Evolutionary conservation across 2,797 vertebrate species (phyloP), one percentile per base, ranked within the genome.

Genomic region (Anguilla obscura): DNA sequence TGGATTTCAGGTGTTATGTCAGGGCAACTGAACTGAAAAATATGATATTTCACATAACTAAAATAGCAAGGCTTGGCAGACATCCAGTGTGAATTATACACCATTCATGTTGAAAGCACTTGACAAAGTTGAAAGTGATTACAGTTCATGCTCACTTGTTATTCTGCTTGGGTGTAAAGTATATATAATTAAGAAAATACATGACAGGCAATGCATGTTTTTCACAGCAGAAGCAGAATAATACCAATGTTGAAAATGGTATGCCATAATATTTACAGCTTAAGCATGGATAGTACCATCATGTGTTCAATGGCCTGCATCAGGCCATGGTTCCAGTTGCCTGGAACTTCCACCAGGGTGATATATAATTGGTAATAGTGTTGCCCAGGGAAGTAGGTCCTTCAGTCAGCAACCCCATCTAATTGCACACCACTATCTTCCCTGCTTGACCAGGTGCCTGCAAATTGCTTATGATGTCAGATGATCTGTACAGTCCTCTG

Each of bases 41-140:
- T 40, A 7, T 66, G 63, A 4, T n/a, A 10, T n/a, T 66, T 66
- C 63, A 66, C 5, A 66, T 66, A 8, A 69, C 24, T 52, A 52
- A 69, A n/a, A 69, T 69, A 69, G 63, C n/a, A n/a, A 69, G 63
- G n/a, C n/a, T 27, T 69, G 63, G 63, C 63, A 69, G 24, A 69
- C 63, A 63, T 63, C 58, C 58, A 63, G 16, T 18, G 58, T 24
- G 60, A 63, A 21, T 63, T 63, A 63, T 63, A 63, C 80, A 63
- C 18, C 60, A 63, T 63, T 63, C 60, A 63, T 24, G 60, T 69
- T n/a, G 63, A 69, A 69, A 69, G 63, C 63, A 69, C 24, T 69
- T 69, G 24, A 69, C 21, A 66, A 24, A 66, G 63, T 66, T 66
- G 63, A 66, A n/a, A 66, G 63, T 66, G 63, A 66, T 66, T 66